Base-by-base conservation (phyloP, 2,113 vertebrate genomes). In the Tyto alba region DNA sequence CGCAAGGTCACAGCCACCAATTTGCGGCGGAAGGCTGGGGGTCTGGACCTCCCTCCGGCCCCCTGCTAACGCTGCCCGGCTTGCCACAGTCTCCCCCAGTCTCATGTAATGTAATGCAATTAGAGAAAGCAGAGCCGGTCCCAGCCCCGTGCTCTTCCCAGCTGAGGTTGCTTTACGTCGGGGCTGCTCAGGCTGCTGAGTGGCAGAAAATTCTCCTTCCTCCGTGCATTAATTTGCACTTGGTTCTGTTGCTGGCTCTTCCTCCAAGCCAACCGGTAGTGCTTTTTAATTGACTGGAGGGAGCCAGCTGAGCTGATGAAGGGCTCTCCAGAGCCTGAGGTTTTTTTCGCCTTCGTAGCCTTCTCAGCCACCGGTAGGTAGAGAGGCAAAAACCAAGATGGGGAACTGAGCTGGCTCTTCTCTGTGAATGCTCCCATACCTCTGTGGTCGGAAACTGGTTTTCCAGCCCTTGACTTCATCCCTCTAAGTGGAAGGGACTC, bases 201-300 rank as follows among this genome's bases (percentile, higher is more conserved):
- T n/a, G 69, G 59, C 80, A 92, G 43, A 76, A 85, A 88, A 29
- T 8, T 78, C 53, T 40, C 71, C 78, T 93, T 88, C 74, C 71
- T 82, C 50, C 2, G 0, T 10, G 14, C 71, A n/a, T 93, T 80
- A 69, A 45, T 96, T 57, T 89, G 59, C 67, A 23, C 38, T 86
- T 21, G 66, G 50, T 83, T 89, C 71, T 83, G 25, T 26, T 79
- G 81, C 74, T 52, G 85, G 26, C 77, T 91, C 62, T 27, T 60
- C 56, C 73, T 73, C 78, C 78, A 13, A 36, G 52, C 76, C 91
- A 50, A 43, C 59, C 7, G 2, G 64, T 57, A 92, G 80, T 87
- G 93, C 95, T 96, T 92, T 82, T 94, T 79, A 92, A 92, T 85
- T 45, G 94, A n/a, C 91, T 56, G 69, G 19, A 73, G 62, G 48